Base-by-base conservation (phyloP, 2,888 invertebrate species). In the Crossocerus cetratus region DNA sequence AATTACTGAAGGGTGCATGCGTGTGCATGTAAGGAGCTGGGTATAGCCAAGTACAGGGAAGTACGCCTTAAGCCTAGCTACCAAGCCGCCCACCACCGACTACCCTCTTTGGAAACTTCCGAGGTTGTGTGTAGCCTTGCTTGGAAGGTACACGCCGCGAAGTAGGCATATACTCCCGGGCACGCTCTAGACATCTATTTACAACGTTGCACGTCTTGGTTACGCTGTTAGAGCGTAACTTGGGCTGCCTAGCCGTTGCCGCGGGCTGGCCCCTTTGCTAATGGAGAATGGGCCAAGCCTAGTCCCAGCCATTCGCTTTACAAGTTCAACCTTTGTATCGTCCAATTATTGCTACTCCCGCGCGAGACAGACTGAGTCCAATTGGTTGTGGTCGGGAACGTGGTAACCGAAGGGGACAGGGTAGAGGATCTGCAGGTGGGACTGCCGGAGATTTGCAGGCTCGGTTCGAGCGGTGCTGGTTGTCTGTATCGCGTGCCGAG, bases 111-210 rank as follows among this genome's bases (percentile, higher is more conserved):
- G 42, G 43, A 67, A 84, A 85, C 79, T 80, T 82, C 74, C 77
- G 65, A 76, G 81, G 75, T 72, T 77, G 77, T 78, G 76, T 32
- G 32, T 32, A 32, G 32, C 66, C 78, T 77, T 62, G 76, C 69
- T 81, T 69, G 67, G 69, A 62, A 58, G 43, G 45, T 77, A 69
- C 58, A 72, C 60, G 59, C 62, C 60, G 53, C 49, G 16, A 68
- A 76, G 69, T 65, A 74, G 56, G 65, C 57, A 67, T 62, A 77
- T 62, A 77, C 73, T 74, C 72, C 76, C 73, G 77, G 77, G 83
- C 84, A 85, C 84, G 84, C 77, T 75, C 73, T 83, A 83, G 80
- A 85, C 85, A 85, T 86, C 84, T 86, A 84, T 86, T 86, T 86
- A 85, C 86, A 86, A 84, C 83, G 71, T 80, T 84, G 81, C 82